phyloP scores from a whole-genome alignment of 2,888 invertebrate species.

The Nasonia oneida region DNA sequence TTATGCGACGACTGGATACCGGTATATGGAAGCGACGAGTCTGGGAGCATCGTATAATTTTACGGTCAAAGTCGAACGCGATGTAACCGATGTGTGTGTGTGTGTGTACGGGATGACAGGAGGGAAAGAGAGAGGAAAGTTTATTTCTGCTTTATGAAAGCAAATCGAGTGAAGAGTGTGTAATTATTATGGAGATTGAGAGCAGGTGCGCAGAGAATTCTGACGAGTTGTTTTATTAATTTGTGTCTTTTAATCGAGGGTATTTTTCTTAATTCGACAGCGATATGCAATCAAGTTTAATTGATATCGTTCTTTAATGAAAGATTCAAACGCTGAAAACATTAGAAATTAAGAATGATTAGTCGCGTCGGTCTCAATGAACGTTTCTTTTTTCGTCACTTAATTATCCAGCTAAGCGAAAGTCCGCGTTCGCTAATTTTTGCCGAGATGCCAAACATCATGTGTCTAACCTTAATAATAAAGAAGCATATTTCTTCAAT shows the following conservation, averaged over 20 bases:
- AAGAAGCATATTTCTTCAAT: not conserved
- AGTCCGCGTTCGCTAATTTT: not conserved
- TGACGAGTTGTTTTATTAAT: not conserved
- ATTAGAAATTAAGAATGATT: not conserved
- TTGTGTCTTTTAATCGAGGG: too few relatives aligned
- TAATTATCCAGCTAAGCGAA: conserved; percentile 10
- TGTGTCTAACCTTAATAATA: not conserved
- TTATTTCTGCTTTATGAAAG: not conserved
- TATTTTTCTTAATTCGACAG: too few relatives aligned
- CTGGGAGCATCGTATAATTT: conserved; percentile 37
- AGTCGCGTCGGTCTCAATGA: not conserved
- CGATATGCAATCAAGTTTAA: too few relatives aligned
- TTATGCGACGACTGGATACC: conserved; percentile 24
- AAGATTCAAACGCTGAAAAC: not conserved
- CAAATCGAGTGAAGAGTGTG: not conserved
- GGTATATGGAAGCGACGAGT: not conserved
- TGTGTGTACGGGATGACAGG: not conserved
- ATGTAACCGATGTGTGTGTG: too few relatives aligned
- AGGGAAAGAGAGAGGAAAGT: not conserved
- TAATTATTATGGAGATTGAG: not conserved
- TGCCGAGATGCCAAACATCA: not conserved
- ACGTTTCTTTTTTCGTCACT: not conserved
- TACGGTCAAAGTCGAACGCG: conserved; percentile 35
- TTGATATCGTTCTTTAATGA: not conserved
- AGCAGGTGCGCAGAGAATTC: not conserved